A percentile compares a stretch with the other conserved stretches of the same genome.
Conservation (phyloP, 1,140 invertebrate genomes). For the Lutraria rhynchaena region DNA sequence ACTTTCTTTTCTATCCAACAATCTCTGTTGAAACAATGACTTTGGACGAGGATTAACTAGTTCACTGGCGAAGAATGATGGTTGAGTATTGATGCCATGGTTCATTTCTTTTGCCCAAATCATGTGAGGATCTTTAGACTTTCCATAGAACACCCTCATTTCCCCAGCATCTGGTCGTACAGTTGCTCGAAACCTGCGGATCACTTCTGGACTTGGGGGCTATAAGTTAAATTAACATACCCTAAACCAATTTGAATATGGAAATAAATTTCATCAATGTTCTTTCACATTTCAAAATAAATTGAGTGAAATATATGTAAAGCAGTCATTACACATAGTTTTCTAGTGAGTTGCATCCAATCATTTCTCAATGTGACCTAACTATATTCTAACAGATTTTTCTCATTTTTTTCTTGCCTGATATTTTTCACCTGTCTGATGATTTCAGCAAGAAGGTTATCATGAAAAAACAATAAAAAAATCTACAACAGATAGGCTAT, state of each 20-base stretch:
- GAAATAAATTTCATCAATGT: too few relatives aligned
- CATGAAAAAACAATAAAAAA: background rate
- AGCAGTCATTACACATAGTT: too few relatives aligned
- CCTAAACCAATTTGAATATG: too few relatives aligned
- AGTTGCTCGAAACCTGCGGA: conserved; percentile 77
- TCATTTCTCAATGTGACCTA: too few relatives aligned
- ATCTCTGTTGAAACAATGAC: conserved; percentile 77
- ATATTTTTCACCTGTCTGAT: too few relatives aligned
- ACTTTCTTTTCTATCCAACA: conserved; percentile 76
- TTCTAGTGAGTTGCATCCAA: too few relatives aligned
- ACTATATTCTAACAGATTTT: too few relatives aligned
- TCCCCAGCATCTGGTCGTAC: conserved; percentile 78
- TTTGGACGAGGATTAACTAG: conserved; percentile 79
- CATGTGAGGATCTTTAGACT: conserved; percentile 78
- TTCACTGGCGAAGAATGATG: conserved; percentile 71
- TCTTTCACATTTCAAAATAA: too few relatives aligned
- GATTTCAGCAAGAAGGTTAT: too few relatives aligned
- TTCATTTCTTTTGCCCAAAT: conserved; percentile 79
- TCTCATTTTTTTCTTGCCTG: too few relatives aligned
- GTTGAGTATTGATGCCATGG: conserved; percentile 78
- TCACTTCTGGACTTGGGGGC: conserved; percentile 77
- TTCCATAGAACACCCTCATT: conserved; percentile 80
- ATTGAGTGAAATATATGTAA: too few relatives aligned
- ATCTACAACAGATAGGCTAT: background rate
- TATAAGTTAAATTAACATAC: too few relatives aligned